Conservation (phyloP, 2,888 invertebrate species). For the Drosophila fulvimacula region DNA sequence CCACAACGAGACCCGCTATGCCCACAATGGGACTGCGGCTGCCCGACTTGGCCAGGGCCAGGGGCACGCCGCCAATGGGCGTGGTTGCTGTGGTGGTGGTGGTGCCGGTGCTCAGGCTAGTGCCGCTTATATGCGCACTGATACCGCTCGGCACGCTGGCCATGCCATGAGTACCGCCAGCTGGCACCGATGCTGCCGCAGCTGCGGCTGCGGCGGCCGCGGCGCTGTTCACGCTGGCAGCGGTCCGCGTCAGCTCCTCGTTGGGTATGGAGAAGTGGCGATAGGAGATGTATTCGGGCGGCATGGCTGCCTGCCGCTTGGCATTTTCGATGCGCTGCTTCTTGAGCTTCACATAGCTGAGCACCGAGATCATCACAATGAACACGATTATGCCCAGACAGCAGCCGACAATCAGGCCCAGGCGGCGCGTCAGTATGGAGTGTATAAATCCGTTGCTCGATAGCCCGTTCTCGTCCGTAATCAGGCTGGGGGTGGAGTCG, state of each 20-base stretch:
- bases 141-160: constrained; percentile 84
- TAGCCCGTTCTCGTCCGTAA: constrained; percentile 86
- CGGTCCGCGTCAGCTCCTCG: constrained; percentile 85
- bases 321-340: constrained; percentile 90
- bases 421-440: constrained; percentile 91
- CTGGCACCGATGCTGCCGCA: neutral
- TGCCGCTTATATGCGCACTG: constrained; percentile 84
- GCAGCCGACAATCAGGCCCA: constrained; percentile 94
- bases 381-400: constrained; percentile 94
- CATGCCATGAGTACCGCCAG: constrained; percentile 23
- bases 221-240: constrained; percentile 53
- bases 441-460: constrained; percentile 90
- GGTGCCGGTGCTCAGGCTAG: constrained; percentile 81
- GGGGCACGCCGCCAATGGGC: constrained; percentile 66
- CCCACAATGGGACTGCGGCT: constrained; percentile 66
- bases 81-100: constrained; percentile 80
- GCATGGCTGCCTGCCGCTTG: constrained; percentile 89
- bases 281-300: constrained; percentile 93
- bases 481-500: constrained; percentile 88
- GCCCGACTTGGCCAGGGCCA: constrained; percentile 54
- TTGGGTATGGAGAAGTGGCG: constrained; percentile 90
- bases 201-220: constrained; percentile 39
- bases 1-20: constrained; percentile 55
- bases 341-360: constrained; percentile 93
- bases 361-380: constrained; percentile 92